These are phyloP conservation scores for Ceratina calcarata DNA, from an alignment of 1,140 invertebrate genomes.

Conservation along the genomic window DNA sequence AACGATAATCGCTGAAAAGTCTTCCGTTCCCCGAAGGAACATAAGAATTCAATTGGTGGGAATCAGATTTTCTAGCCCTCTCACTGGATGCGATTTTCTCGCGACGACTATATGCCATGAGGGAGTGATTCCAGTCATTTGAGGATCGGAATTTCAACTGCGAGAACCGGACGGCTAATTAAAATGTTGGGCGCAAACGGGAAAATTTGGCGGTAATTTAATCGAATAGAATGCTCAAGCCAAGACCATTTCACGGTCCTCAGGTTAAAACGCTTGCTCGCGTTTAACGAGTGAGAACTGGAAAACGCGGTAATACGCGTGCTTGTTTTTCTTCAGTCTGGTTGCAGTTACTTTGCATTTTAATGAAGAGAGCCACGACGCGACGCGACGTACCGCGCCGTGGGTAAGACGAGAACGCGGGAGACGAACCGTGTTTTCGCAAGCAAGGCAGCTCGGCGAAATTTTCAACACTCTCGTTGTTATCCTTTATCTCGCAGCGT, in stretches of 20 bases:
- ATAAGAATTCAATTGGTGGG: background rate
- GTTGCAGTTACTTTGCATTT: slow-evolving; percentile 21
- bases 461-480: background rate
- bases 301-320: background rate
- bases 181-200: background rate
- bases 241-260: background rate
- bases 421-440: background rate
- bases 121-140: no score
- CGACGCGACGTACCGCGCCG: background rate
- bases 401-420: slow-evolving; percentile 8
- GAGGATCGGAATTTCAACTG: no score
- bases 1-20: no score
- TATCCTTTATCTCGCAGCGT: background rate
- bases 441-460: background rate
- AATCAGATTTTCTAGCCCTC: no score
- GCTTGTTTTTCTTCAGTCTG: slow-evolving; percentile 5
- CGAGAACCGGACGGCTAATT: no score
- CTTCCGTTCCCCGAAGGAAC: background rate
- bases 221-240: background rate
- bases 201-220: background rate
- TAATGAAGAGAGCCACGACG: slow-evolving; percentile 7
- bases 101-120: no score
- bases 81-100: no score
- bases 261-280: background rate
- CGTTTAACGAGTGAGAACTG: background rate